Evolutionary conservation across 2,113 vertebrate genomes (phyloP), one percentile per base, ranked within the genome.

Genomic region (Eulacestoma nigropectus): DNA sequence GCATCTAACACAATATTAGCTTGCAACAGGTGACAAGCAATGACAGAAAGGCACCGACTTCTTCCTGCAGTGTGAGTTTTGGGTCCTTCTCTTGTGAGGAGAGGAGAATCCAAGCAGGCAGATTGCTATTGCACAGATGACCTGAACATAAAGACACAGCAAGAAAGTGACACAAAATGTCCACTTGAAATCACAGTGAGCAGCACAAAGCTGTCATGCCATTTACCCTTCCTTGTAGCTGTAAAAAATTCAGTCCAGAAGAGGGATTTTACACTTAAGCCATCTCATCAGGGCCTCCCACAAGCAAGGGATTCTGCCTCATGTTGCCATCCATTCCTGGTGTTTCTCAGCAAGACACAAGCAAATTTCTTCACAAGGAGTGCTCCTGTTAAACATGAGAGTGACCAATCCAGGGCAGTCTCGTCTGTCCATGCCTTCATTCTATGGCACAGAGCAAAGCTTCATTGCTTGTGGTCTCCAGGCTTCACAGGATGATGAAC

Each of bases 361-460:
- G 23, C 7, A 8, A 16, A 46, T 7, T 6, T n/a, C 46, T 29
- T 74, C 41, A 33, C 17, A 39, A 18, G 17, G 15, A 73, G 6
- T 4, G 4, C 2, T 84, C 35, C 46, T 35, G 12, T 13, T 47
- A 60, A 56, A 35, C 7, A 13, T 1, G 3, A 47, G 18, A 17
- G 20, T 14, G 29, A 29, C 12, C 0, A 1, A 2, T 16, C 26
- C 37, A 10, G 6, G 32, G 4, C 29, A 39, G 13, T 7, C 3
- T 67, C 13, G 9, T 22, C 35, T 44, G 6, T 6, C 27, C 3
- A 0, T 27, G 4, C 5, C 5, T 42, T 44, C 16, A 33, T 70
- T 12, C 39, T 19, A 8, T 7, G 2, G 2, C 17, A 53, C 7
- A 20, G 27, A 44, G 13, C 7, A 78, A 65, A 89, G 6, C 8